A percentile compares a stretch with the other conserved stretches of the same genome.
Conservation (phyloP, 2,888 invertebrate genomes). For the Apotomis turbidana region DNA sequence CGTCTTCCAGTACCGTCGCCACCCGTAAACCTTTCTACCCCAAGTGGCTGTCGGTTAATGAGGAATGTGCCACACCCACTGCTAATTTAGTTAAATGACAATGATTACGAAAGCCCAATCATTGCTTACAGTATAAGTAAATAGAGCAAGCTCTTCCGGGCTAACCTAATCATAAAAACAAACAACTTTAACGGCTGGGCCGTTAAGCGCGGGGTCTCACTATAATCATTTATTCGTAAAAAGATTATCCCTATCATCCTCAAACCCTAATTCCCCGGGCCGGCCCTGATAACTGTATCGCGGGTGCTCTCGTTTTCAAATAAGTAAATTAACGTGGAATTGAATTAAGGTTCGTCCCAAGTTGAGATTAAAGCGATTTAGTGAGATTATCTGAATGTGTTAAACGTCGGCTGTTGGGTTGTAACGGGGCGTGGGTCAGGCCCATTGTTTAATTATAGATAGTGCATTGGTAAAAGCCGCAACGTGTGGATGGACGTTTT, state of each 20-base stretch:
- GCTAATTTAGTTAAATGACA: not conserved
- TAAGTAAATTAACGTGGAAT: constrained; percentile 80
- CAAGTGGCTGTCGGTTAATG: too few species aligned
- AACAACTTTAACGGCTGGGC: constrained; percentile 29
- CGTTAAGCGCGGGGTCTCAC: constrained; percentile 37
- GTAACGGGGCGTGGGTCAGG: constrained; percentile 70
- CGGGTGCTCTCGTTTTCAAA: constrained; percentile 72
- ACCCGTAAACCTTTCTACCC: too few species aligned
- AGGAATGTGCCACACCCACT: too few species aligned
- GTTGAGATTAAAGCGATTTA: constrained; percentile 77
- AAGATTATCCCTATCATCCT: constrained; percentile 72
- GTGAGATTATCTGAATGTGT: constrained; percentile 80
- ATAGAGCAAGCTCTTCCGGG: constrained; percentile 26
- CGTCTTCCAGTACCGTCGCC: too few species aligned
- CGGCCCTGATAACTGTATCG: constrained; percentile 63
- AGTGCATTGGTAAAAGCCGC: constrained; percentile 64
- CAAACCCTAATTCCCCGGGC: constrained; percentile 61
- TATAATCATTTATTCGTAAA: constrained; percentile 67
- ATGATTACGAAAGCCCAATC: not conserved
- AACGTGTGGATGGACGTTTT: constrained; percentile 54
- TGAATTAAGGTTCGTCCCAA: constrained; percentile 77
- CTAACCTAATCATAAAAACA: constrained; percentile 34
- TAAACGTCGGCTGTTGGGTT: constrained; percentile 72
- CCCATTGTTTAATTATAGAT: constrained; percentile 78
- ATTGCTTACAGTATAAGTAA: constrained; percentile 8